Percentiles rank a stretch among this genome's conserved stretches.
Evolutionary conservation across 2,888 invertebrate genomes (phyloP).

Genomic region (Erebia epiphron): DNA sequence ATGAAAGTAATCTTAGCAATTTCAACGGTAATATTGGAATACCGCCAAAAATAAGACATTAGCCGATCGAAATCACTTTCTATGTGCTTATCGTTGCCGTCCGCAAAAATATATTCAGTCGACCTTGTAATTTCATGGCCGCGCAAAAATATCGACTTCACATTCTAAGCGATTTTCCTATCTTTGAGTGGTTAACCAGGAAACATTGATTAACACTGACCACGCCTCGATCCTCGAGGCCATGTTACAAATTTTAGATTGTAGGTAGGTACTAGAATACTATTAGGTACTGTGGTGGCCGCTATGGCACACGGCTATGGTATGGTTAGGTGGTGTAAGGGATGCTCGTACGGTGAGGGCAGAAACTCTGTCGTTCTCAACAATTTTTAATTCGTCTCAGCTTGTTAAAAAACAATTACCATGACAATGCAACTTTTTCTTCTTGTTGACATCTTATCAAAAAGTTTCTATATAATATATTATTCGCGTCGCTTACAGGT

Average conservation of each 20-base stretch:
- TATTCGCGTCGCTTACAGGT: too few relatives aligned
- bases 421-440: too few relatives aligned
- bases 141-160: slow-evolving; percentile 79
- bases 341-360: too few relatives aligned
- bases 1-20: slow-evolving; percentile 42
- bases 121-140: slow-evolving; percentile 78
- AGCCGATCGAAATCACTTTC: slow-evolving; percentile 75
- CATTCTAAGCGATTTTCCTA: slow-evolving; percentile 80
- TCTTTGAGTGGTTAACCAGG: slow-evolving; percentile 77
- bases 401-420: too few relatives aligned
- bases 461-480: too few relatives aligned
- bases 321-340: too few relatives aligned
- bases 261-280: slow-evolving; percentile 9
- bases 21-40: slow-evolving; percentile 56
- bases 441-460: too few relatives aligned
- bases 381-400: too few relatives aligned
- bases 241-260: slow-evolving; percentile 34
- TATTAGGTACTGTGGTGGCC: not conserved
- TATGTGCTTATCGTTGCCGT: slow-evolving; percentile 67
- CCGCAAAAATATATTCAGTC: slow-evolving; percentile 66
- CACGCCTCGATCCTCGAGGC: slow-evolving; percentile 54
- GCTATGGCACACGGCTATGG: too few relatives aligned
- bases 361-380: too few relatives aligned
- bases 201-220: slow-evolving; percentile 71
- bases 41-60: slow-evolving; percentile 61